Percentiles rank a stretch among this genome's conserved stretches.
Evolutionary conservation across 1,140 invertebrate species (phyloP).

Genomic region (Hypothenemus hampei): DNA sequence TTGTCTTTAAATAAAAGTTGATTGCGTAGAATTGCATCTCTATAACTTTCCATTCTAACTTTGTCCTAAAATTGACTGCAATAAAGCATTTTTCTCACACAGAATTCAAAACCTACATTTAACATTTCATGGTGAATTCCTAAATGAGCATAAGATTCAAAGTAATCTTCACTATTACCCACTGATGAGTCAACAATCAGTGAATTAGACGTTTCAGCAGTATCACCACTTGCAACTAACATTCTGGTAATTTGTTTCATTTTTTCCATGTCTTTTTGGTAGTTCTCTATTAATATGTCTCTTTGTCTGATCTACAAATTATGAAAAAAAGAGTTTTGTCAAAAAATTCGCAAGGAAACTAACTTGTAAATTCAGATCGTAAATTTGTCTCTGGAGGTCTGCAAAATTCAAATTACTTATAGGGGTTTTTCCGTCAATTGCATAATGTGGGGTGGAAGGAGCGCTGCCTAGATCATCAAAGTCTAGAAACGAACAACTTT

Average conservation of each 20-base stretch:
- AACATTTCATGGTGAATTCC: constrained; percentile 97
- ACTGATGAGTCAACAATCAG: constrained; percentile 50
- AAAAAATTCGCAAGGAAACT: neutral
- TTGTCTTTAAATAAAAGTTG: constrained; percentile 64
- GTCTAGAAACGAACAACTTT: constrained; percentile 30
- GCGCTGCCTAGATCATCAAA: constrained; percentile 46
- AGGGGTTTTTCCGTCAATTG: constrained; percentile 44
- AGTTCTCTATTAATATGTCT: constrained; percentile 53
- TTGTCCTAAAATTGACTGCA: constrained; percentile 75
- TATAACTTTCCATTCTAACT: constrained; percentile 88
- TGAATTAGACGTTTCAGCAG: constrained; percentile 38
- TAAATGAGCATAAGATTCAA: constrained; percentile 95
- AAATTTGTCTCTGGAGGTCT: constrained; percentile 42
- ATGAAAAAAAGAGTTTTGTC: constrained; percentile 10
- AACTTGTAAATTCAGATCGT: constrained; percentile 41
- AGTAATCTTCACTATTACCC: constrained; percentile 72
- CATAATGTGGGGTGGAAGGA: constrained; percentile 45
- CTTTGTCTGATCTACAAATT: constrained; percentile 51
- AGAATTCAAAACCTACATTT: constrained; percentile 49
- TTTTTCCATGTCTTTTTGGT: constrained; percentile 57
- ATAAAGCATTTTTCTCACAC: neutral
- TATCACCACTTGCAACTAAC: constrained; percentile 43
- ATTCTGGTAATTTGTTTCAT: constrained; percentile 58
- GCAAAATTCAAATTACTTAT: constrained; percentile 42
- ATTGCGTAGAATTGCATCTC: constrained; percentile 89